Conservation (phyloP, 2,888 invertebrate species). For the Spialia ferax region DNA sequence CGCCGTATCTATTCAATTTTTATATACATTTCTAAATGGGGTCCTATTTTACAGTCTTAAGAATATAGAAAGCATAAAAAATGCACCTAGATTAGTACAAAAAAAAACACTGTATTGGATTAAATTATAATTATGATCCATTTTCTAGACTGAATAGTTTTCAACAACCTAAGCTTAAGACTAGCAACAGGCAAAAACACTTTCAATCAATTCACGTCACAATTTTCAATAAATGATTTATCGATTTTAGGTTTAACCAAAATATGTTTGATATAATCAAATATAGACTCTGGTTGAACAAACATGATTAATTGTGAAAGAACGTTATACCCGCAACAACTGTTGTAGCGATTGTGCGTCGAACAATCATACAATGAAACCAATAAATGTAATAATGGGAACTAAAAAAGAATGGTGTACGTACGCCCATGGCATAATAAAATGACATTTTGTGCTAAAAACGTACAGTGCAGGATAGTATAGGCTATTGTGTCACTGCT, state of each 20-base stretch:
- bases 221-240: neutral
- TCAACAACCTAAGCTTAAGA: neutral
- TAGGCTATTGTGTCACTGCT: slow-evolving; percentile 42
- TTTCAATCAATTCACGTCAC: neutral
- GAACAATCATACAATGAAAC: slow-evolving; percentile 68
- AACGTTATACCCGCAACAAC: slow-evolving; percentile 29
- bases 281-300: slow-evolving; percentile 17
- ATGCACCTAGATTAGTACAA: neutral
- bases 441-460: slow-evolving; percentile 63
- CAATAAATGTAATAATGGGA: slow-evolving; percentile 71
- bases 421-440: slow-evolving; percentile 72
- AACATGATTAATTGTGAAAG: slow-evolving; percentile 38
- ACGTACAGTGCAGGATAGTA: slow-evolving; percentile 42
- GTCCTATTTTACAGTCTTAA: neutral
- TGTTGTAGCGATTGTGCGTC: slow-evolving; percentile 37
- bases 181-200: neutral
- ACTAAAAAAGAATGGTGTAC: slow-evolving; percentile 64
- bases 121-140: no score
- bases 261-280: slow-evolving; percentile 5
- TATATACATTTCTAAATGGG: neutral
- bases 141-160: no score
- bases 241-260: neutral
- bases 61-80: no score
- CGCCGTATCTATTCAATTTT: neutral
- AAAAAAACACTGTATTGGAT: no score